phyloP scores from a whole-genome alignment of 2,888 invertebrate genomes.

The Portevinia maculata region DNA sequence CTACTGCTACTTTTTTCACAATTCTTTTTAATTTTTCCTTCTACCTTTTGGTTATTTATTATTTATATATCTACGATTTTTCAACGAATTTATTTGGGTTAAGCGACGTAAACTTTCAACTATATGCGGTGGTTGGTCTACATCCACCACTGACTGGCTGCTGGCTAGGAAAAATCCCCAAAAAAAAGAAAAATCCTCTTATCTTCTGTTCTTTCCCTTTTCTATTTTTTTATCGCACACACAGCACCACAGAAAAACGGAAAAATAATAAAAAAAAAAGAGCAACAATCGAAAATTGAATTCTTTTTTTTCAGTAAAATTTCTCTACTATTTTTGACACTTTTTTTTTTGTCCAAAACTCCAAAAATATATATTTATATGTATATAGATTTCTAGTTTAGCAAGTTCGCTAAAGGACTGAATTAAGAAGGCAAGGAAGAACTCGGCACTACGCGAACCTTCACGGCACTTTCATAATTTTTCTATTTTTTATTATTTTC shows the following conservation, averaged over 20 bases:
- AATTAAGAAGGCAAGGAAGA: conserved; percentile 43
- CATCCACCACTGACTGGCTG: conserved; percentile 57
- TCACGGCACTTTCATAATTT: conserved; percentile 72
- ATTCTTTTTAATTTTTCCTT: conserved; percentile 31
- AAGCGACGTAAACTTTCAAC: conserved; percentile 47
- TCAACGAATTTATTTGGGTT: conserved; percentile 57
- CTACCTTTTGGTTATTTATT: conserved; percentile 40
- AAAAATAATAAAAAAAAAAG: conserved; percentile 56
- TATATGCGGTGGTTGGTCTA: conserved; percentile 50
- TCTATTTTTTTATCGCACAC: conserved; percentile 59
- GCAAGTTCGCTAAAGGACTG: conserved; percentile 30
- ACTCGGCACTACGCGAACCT: conserved; percentile 59
- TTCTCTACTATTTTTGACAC: conserved; percentile 68
- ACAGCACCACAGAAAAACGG: conserved; percentile 53
- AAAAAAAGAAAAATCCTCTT: conserved; percentile 69
- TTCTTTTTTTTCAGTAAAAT: conserved; percentile 62
- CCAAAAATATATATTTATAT: conserved; percentile 4
- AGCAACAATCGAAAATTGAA: conserved; percentile 73
- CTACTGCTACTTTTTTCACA: conserved; percentile 45
- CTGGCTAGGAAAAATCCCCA: conserved; percentile 55
- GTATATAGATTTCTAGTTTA: conserved; percentile 2
- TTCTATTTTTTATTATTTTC: conserved; percentile 21
- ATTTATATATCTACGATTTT: conserved; percentile 51
- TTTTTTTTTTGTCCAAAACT: conserved; percentile 38
- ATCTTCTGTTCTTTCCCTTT: conserved; percentile 44